Evolutionary conservation across 2,797 vertebrate genomes (phyloP).

Genomic region (Amblyraja radiata): DNA sequence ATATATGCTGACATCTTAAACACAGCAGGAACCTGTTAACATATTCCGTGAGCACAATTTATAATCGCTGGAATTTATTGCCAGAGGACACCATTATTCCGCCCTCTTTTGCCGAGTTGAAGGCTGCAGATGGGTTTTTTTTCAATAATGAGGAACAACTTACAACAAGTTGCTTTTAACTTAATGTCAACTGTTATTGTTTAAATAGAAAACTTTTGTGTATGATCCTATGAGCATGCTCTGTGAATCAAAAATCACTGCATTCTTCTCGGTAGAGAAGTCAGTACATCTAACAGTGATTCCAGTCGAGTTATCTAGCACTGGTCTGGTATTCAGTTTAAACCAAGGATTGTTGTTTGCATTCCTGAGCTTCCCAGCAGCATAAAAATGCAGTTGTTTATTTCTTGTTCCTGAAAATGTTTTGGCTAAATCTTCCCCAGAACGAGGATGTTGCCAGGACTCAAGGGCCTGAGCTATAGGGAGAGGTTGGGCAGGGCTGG

Average conservation of each 20-base stretch:
- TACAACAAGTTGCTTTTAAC: neutral
- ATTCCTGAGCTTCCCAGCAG: conserved; percentile 23
- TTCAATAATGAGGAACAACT: neutral
- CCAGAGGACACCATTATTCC: neutral
- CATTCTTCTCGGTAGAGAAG: neutral
- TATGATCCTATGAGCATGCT: neutral
- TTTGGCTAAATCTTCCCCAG: neutral
- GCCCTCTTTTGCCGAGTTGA: neutral
- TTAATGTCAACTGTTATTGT: neutral
- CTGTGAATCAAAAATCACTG: neutral
- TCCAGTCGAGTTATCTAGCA: conserved; percentile 20
- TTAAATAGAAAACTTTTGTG: neutral
- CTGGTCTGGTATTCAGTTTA: conserved; percentile 12
- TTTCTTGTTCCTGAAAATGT: neutral
- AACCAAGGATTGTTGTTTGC: conserved; percentile 5
- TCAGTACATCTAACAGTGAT: neutral
- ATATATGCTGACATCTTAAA: neutral
- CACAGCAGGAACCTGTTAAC: neutral
- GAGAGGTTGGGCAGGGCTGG: too few species aligned
- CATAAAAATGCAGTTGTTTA: conserved; percentile 5
- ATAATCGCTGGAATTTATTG: neutral
- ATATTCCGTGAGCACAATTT: neutral
- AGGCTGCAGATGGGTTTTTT: neutral
- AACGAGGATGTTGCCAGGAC: too few species aligned
- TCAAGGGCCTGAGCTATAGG: too few species aligned